These are phyloP conservation scores for Psilopsiagon aurifrons DNA, from an alignment of 2,113 vertebrate genomes.

Conservation along the genomic window DNA sequence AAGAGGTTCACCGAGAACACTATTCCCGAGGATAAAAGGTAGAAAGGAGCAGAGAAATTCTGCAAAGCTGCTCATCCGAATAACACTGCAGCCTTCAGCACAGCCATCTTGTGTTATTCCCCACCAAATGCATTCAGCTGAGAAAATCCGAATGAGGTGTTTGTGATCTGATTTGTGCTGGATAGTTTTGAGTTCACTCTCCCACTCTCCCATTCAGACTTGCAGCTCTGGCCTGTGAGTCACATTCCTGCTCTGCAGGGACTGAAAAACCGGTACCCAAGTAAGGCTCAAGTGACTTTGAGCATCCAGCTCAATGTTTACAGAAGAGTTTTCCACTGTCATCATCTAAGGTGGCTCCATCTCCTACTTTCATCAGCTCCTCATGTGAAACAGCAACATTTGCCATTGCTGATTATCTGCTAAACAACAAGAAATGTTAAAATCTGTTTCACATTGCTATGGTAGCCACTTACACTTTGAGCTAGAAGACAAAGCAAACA, in stretches of 20 bases:
- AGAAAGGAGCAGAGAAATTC: neutral
- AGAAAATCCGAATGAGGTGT: neutral
- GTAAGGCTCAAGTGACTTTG: neutral
- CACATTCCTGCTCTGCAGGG: neutral
- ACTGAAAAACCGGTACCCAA: neutral
- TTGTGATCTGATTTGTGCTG: neutral
- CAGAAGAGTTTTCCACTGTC: neutral
- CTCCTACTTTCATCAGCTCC: neutral
- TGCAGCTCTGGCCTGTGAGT: neutral
- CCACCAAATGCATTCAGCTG: neutral
- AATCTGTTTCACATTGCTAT: neutral
- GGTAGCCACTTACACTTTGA: slow-evolving; percentile 4
- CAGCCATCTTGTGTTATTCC: neutral
- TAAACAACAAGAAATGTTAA: neutral
- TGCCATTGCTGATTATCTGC: neutral
- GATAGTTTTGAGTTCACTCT: neutral
- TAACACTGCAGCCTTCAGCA: neutral
- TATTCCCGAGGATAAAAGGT: neutral
- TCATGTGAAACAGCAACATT: neutral
- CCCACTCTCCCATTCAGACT: neutral
- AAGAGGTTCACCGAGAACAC: neutral
- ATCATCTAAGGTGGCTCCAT: neutral
- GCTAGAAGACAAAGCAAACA: neutral
- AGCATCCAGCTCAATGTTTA: neutral
- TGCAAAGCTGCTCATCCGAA: neutral